Base-by-base conservation (phyloP, 2,113 vertebrate genomes). In the Micronycteris hirsuta region DNA sequence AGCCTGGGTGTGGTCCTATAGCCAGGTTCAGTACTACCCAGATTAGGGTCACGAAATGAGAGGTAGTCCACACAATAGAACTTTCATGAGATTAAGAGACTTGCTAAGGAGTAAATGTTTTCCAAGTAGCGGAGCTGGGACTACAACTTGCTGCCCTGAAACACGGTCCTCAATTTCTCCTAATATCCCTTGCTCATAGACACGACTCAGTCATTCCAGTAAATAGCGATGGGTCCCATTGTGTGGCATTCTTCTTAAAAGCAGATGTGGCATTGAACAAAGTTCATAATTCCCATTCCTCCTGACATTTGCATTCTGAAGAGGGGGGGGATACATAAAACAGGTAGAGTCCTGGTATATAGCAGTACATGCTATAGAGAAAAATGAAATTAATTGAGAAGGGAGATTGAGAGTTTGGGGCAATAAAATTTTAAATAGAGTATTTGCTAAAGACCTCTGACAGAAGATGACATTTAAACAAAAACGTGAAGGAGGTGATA, bases 331-430 rank as follows among this genome's bases (percentile, higher is more conserved):
- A 28, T 52, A 85, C 7, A 1, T 15, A 77, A 73, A 67, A 68
- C 20, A 80, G 20, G 8, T 85, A 68, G 7, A 90, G 90, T 65
- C 61, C 65, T 56, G 15, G 5, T 73, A 20, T 3, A 91, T 1
- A 90, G 19, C 38, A 1, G 0, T 73, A 12, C 14, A 10, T 54
- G 9, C 26, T 61, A 58, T n/a, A 16, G 5, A 82, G 45, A 80
- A 43, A 76, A 86, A 82, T 67, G 14, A 49, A 45, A 94, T 17
- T 95, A 63, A 91, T 10, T 93, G 28, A 14, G 36, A 77, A 54
- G 2, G 13, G 10, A 0, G 0, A 43, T 12, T 14, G 7, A 87
- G 41, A 22, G 4, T 45, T 80, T 65, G n/a, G 12, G 28, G 4
- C 9, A 83, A 24, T 20, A 9, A 43, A 78, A 58, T 63, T 47